Conservation (phyloP, 1,140 invertebrate species). For the Micrasema minimum region DNA sequence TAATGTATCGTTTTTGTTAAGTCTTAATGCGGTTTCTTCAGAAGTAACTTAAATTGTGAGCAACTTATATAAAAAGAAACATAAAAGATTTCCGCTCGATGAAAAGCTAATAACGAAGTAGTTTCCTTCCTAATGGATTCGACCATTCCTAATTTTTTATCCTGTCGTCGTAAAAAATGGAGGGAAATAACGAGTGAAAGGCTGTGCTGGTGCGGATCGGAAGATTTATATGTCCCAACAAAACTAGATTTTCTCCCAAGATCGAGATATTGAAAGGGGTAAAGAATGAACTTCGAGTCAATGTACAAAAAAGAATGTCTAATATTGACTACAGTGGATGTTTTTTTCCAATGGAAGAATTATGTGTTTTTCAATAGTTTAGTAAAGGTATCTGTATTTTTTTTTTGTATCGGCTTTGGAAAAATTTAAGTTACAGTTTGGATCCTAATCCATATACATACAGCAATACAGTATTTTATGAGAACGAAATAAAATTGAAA, state of each 20-base stretch:
- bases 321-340: conserved; percentile 11
- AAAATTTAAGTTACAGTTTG: no score
- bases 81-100: conserved; percentile 11
- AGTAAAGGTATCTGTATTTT: no score
- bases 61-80: neutral
- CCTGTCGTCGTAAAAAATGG: conserved; percentile 3
- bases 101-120: conserved; percentile 28
- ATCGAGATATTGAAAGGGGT: neutral
- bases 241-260: neutral
- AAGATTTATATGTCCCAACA: conserved; percentile 17
- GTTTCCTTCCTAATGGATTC: conserved; percentile 30
- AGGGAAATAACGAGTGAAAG: conserved; percentile 36
- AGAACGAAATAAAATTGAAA: no score
- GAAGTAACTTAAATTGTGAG: neutral
- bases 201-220: conserved; percentile 27
- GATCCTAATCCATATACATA: no score
- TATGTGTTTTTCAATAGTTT: conserved; percentile 7
- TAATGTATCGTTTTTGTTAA: conserved; percentile 10
- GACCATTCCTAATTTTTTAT: conserved; percentile 33
- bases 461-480: no score
- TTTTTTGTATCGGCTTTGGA: no score
- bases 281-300: neutral
- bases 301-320: conserved; percentile 15
- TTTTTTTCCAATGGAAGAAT: conserved; percentile 11
- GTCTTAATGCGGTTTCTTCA: conserved; percentile 12